Evolutionary conservation across 2,113 vertebrate species (phyloP).

Genomic region (Mobula birostris): DNA sequence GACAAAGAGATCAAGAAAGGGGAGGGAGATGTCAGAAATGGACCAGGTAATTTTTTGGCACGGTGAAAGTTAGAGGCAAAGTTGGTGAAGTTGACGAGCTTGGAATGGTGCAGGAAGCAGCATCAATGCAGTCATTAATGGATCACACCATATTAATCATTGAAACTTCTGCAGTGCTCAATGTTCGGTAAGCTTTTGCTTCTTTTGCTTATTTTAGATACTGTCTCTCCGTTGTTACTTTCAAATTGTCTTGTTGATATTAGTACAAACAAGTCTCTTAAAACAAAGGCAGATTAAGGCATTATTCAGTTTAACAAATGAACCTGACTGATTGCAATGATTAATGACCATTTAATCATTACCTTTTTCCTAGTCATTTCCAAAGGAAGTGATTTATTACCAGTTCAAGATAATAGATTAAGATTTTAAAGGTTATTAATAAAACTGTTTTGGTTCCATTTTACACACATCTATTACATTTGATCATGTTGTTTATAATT

Average conservation of each 20-base stretch:
- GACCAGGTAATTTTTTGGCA: too few relatives aligned
- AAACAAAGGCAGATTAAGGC: neutral
- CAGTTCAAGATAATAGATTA: neutral
- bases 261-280: neutral
- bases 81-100: too few relatives aligned
- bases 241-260: neutral
- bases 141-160: neutral
- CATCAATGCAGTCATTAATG: neutral
- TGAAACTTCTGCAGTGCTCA: neutral
- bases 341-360: constrained; percentile 1
- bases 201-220: neutral
- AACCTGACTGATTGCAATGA: neutral
- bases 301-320: constrained; percentile 7
- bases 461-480: neutral
- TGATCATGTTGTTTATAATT: neutral
- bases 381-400: neutral
- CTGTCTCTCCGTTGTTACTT: neutral
- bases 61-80: too few relatives aligned
- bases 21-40: too few relatives aligned
- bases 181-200: neutral
- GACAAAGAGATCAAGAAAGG: too few relatives aligned
- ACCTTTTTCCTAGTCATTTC: neutral
- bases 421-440: neutral
- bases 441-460: neutral
- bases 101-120: too few relatives aligned